These are phyloP conservation scores for Drosophila insularis DNA, from an alignment of 1,140 invertebrate genomes.

Conservation along the genomic window DNA sequence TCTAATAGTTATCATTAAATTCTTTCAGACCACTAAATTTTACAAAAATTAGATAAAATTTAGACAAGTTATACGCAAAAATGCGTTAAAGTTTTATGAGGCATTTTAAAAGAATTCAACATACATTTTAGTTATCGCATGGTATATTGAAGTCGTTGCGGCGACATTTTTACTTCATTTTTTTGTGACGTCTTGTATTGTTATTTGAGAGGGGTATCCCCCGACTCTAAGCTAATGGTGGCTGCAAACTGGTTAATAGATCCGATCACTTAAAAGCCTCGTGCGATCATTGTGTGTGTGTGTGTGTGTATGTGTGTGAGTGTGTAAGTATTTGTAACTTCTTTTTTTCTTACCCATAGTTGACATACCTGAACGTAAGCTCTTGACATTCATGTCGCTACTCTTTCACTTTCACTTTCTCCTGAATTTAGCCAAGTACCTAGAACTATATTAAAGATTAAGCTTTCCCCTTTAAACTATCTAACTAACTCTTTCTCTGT, in stretches of 20 bases:
- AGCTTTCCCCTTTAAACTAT: background rate
- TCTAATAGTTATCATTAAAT: too few species aligned
- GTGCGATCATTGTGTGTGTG: background rate
- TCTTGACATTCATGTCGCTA: conserved; percentile 46
- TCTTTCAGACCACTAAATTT: too few species aligned
- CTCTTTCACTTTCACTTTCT: conserved; percentile 63
- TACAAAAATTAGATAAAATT: too few species aligned
- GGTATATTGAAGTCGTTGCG: too few species aligned
- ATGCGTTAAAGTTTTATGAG: too few species aligned
- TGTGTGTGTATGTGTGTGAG: background rate
- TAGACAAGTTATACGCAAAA: too few species aligned
- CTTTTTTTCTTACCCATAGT: conserved; percentile 2
- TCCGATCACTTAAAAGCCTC: background rate
- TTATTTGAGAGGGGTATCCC: background rate
- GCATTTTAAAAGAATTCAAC: too few species aligned
- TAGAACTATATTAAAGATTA: conserved; percentile 23
- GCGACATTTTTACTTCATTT: too few species aligned
- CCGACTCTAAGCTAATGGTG: background rate
- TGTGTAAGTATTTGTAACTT: background rate
- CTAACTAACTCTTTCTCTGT: too few species aligned
- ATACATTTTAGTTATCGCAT: background rate
- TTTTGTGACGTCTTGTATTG: background rate
- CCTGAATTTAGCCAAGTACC: conserved; percentile 11
- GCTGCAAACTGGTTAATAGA: conserved; percentile 5
- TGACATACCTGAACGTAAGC: conserved; percentile 26